Percentiles rank a stretch among this genome's conserved stretches.
These are phyloP conservation scores for Drosophila busckii DNA, from an alignment of 1,140 invertebrate species.

Conservation along the genomic window DNA sequence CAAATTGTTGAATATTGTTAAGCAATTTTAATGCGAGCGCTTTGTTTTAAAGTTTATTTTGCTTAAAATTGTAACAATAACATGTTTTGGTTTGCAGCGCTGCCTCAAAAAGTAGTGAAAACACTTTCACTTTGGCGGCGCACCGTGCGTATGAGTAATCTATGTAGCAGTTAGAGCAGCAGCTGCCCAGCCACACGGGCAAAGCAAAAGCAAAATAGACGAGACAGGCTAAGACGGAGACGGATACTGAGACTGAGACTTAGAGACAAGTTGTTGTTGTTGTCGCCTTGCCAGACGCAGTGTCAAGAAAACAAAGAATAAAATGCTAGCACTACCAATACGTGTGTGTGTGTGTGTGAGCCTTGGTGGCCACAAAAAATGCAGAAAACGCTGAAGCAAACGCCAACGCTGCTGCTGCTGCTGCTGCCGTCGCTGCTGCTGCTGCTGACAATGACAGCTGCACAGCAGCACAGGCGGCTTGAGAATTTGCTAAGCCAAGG, in stretches of 20 bases:
- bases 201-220: conserved; percentile 57
- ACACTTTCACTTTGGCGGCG: too few species aligned
- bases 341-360: conserved; percentile 37
- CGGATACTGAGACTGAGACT: not conserved
- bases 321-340: too few species aligned
- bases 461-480: conserved; percentile 8
- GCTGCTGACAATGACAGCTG: conserved; percentile 51
- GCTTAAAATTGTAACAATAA: too few species aligned
- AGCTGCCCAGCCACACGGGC: conserved; percentile 68
- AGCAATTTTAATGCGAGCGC: too few species aligned
- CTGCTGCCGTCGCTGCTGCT: conserved; percentile 23
- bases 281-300: conserved; percentile 25
- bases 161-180: conserved; percentile 36
- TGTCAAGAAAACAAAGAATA: conserved; percentile 6
- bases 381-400: conserved; percentile 32
- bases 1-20: too few species aligned
- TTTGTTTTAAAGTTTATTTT: too few species aligned
- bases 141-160: conserved; percentile 65
- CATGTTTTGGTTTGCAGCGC: too few species aligned
- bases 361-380: conserved; percentile 51
- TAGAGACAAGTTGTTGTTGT: conserved; percentile 8
- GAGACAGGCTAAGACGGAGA: conserved; percentile 18
- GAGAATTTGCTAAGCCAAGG: not conserved
- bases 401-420: conserved; percentile 5
- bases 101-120: too few species aligned